Conservation (phyloP, 2,797 vertebrate genomes). For the Micromesistius poutassou region DNA sequence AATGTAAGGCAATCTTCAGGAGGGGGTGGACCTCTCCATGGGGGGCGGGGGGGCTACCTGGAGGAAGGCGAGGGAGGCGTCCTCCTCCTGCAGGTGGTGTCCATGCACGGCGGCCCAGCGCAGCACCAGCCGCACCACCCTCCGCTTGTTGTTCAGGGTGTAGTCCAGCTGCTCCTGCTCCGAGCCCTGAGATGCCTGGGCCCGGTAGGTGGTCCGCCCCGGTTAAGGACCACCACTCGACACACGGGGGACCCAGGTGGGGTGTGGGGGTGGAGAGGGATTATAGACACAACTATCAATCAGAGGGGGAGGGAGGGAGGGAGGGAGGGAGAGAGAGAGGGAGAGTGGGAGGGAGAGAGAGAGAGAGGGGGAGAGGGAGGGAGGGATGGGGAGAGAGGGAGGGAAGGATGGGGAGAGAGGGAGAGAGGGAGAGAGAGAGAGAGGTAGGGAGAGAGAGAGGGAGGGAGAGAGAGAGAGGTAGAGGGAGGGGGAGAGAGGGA, state of each 20-base stretch:
- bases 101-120: conserved; percentile 86
- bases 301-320: not conserved
- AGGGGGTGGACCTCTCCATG: too few species aligned
- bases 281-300: not conserved
- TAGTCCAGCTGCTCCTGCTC: conserved; percentile 96
- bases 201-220: conserved; percentile 82
- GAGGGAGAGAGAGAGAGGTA: not conserved
- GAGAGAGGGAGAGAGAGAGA: not conserved
- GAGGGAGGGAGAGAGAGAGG: not conserved
- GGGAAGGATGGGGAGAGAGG: too few species aligned
- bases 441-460: not conserved
- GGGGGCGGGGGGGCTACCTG: conserved; percentile 72
- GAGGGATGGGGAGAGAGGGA: not conserved
- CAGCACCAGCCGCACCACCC: conserved; percentile 87
- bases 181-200: conserved; percentile 90
- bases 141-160: conserved; percentile 88
- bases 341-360: too few species aligned
- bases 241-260: not conserved
- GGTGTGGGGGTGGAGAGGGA: not conserved
- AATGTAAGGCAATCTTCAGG: too few species aligned
- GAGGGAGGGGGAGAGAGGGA: not conserved
- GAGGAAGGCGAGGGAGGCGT: conserved; percentile 82
- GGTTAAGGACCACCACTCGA: conserved; percentile 75
- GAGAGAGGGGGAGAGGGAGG: not conserved
- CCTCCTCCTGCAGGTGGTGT: conserved; percentile 89